These are phyloP conservation scores for Prunella strophiata DNA, from an alignment of 2,797 vertebrate species.

Conservation along the genomic window DNA sequence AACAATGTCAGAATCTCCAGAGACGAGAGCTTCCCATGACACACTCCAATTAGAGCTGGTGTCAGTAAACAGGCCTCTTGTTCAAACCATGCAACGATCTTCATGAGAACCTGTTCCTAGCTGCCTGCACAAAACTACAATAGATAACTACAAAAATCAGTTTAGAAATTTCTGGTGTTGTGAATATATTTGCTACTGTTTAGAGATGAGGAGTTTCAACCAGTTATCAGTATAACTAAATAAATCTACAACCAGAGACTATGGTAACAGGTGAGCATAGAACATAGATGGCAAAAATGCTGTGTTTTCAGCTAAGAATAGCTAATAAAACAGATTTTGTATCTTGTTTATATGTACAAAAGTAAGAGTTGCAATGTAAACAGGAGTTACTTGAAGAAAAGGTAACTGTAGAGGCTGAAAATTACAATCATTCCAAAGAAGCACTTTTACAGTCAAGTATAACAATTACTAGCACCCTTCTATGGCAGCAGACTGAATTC, in stretches of 20 bases:
- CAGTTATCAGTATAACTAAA: neutral
- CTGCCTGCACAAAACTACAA: neutral
- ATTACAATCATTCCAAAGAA: neutral
- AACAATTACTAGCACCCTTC: neutral
- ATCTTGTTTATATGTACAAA: neutral
- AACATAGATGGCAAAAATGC: neutral
- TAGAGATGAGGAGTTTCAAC: neutral
- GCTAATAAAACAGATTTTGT: neutral
- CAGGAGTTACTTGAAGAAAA: neutral
- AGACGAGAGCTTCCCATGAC: neutral
- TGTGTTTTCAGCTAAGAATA: neutral
- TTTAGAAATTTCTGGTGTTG: neutral
- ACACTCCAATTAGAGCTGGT: neutral
- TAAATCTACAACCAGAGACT: neutral
- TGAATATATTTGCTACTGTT: neutral
- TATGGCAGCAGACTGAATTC: neutral
- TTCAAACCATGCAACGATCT: neutral
- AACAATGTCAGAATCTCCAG: neutral
- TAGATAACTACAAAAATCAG: neutral
- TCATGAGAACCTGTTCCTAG: neutral
- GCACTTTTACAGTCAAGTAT: neutral
- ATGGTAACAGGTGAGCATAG: neutral
- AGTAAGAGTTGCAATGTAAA: neutral
- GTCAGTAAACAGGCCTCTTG: neutral
- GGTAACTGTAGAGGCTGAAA: neutral